Percentiles rank a stretch among this genome's conserved stretches.
phyloP scores from a whole-genome alignment of 2,797 vertebrate species.

The Trachops cirrhosus region DNA sequence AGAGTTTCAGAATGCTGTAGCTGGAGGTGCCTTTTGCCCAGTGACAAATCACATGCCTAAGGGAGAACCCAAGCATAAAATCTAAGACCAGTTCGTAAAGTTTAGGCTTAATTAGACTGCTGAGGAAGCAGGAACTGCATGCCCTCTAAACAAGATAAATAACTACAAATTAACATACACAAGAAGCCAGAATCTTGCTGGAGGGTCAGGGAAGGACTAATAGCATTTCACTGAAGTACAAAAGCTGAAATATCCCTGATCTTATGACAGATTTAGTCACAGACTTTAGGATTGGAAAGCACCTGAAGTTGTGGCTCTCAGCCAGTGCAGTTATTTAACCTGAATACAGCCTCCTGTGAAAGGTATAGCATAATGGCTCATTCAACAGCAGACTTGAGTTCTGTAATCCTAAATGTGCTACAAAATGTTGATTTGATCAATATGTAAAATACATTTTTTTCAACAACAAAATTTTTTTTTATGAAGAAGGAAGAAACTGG shows the following conservation, averaged over 20 bases:
- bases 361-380: neutral
- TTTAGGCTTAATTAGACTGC: neutral
- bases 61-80: neutral
- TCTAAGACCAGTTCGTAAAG: neutral
- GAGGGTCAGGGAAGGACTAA: too few species aligned
- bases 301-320: neutral
- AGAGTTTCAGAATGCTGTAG: neutral
- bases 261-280: too few species aligned
- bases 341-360: neutral
- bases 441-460: neutral
- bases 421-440: neutral
- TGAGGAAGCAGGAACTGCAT: neutral
- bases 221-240: too few species aligned
- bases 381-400: neutral
- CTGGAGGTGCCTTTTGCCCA: neutral
- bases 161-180: too few species aligned
- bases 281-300: neutral
- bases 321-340: constrained; percentile 10
- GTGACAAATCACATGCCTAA: neutral
- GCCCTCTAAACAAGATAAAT: too few species aligned
- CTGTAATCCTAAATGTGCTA: neutral
- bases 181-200: too few species aligned
- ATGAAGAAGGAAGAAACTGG: neutral
- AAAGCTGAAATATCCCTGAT: too few species aligned
- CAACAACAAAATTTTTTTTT: neutral